Conservation (phyloP, 1,140 invertebrate species). For the Aphelenchoides avenae region DNA sequence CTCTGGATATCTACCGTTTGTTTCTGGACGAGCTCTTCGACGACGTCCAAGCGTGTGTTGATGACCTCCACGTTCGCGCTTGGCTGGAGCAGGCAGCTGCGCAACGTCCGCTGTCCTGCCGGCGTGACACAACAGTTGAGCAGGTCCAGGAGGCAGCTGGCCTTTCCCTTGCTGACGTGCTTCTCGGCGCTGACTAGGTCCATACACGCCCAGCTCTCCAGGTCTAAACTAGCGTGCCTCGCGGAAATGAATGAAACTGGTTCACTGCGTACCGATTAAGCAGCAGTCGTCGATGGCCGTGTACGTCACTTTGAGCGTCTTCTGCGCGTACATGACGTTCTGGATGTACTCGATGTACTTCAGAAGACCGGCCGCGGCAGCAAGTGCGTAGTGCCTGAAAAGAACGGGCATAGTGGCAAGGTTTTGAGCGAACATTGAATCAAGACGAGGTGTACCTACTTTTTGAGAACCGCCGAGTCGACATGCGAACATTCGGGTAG, state of each 20-base stretch:
- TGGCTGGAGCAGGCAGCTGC: constrained; percentile 63
- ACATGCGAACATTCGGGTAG: constrained; percentile 70
- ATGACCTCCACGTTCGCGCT: constrained; percentile 20
- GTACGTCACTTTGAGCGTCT: constrained; percentile 76
- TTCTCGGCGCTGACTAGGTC: constrained; percentile 62
- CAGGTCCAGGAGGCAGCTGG: constrained; percentile 68
- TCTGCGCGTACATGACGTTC: constrained; percentile 71
- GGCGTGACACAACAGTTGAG: constrained; percentile 75
- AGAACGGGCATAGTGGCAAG: too few relatives aligned
- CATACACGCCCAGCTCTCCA: constrained; percentile 59
- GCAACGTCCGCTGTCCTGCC: constrained; percentile 71
- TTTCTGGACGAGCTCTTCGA: constrained; percentile 39
- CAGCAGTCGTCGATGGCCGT: constrained; percentile 76
- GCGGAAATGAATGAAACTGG: constrained; percentile 21
- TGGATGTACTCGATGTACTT: constrained; percentile 73
- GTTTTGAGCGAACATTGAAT: too few relatives aligned
- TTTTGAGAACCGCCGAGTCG: constrained; percentile 71
- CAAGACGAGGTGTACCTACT: constrained; percentile 64
- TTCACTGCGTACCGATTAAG: constrained; percentile 70
- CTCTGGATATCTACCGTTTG: constrained; percentile 39
- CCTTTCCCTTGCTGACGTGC: constrained; percentile 43
- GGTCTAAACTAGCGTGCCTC: too few relatives aligned
- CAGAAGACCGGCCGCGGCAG: constrained; percentile 73
- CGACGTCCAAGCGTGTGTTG: constrained; percentile 35
- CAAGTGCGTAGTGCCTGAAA: constrained; percentile 73